Conservation (phyloP, 1,140 invertebrate species). For the Drosophila novamexicana region DNA sequence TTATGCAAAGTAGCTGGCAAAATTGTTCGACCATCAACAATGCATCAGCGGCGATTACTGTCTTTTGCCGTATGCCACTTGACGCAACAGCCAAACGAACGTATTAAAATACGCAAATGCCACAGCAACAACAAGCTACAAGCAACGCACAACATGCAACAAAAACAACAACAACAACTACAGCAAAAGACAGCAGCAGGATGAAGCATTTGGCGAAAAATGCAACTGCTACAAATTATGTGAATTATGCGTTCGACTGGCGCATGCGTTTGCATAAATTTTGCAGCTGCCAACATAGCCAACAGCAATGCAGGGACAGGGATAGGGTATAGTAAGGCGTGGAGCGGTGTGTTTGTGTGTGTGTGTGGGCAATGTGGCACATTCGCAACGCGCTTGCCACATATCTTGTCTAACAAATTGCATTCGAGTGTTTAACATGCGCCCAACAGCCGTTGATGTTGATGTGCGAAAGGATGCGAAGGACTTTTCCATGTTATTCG, state of each 20-base stretch:
- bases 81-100: conserved; percentile 34
- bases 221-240: conserved; percentile 80
- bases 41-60: conserved; percentile 66
- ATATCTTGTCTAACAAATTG: conserved; percentile 83
- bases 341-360: not conserved
- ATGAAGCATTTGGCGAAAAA: conserved; percentile 74
- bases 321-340: conserved; percentile 10
- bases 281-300: conserved; percentile 71
- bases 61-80: conserved; percentile 40
- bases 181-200: conserved; percentile 23
- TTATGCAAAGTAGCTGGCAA: conserved; percentile 71
- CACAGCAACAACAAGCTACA: conserved; percentile 1
- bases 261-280: conserved; percentile 82
- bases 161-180: conserved; percentile 43
- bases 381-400: conserved; percentile 68
- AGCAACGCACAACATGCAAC: conserved; percentile 13
- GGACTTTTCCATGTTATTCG: conserved; percentile 80
- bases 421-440: conserved; percentile 82
- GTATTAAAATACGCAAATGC: conserved; percentile 39
- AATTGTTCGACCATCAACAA: conserved; percentile 81
- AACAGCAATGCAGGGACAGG: conserved; percentile 38
- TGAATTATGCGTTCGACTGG: conserved; percentile 81
- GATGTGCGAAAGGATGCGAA: conserved; percentile 75
- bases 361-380: conserved; percentile 5
- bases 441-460: conserved; percentile 80